A percentile compares a stretch with the other conserved stretches of the same genome.
These are phyloP conservation scores for Andrena camellia DNA, from an alignment of 2,888 invertebrate genomes.

Conservation along the genomic window DNA sequence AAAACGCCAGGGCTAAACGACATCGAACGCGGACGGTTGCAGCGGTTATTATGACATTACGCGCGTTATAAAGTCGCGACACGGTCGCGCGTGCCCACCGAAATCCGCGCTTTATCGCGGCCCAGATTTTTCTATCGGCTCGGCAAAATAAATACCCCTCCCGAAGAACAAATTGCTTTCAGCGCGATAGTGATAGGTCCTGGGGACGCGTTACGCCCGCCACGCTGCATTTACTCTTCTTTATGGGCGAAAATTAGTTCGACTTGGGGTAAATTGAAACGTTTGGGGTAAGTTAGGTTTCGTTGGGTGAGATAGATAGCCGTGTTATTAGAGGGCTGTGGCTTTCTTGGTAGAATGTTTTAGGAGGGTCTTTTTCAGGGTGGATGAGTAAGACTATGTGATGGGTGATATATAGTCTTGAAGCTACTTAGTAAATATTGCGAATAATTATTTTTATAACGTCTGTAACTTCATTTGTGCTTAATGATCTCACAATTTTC, in stretches of 20 bases:
- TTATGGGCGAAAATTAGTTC: constrained; percentile 4
- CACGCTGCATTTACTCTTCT: constrained; percentile 17
- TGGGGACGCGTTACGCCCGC: constrained; percentile 15
- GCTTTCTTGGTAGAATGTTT: not conserved
- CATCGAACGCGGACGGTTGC: constrained; percentile 8
- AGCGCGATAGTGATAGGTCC: not conserved
- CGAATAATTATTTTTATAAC: no score
- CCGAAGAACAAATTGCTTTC: constrained; percentile 28
- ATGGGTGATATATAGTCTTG: not conserved
- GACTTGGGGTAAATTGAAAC: not conserved
- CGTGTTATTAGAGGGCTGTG: not conserved
- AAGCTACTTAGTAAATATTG: not conserved
- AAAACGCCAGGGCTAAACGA: constrained; percentile 21
- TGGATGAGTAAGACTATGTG: not conserved
- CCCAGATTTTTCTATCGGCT: constrained; percentile 14
- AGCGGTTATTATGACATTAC: constrained; percentile 42
- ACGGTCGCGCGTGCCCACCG: not conserved
- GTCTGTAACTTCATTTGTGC: no score
- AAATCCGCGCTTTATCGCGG: constrained; percentile 29
- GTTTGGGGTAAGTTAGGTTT: not conserved
- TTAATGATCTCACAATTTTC: no score
- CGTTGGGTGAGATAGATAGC: not conserved
- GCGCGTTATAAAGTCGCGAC: constrained; percentile 24
- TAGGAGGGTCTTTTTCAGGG: not conserved
- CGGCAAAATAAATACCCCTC: constrained; percentile 39